Conservation (phyloP, 2,888 invertebrate genomes). For the Helleia helle region DNA sequence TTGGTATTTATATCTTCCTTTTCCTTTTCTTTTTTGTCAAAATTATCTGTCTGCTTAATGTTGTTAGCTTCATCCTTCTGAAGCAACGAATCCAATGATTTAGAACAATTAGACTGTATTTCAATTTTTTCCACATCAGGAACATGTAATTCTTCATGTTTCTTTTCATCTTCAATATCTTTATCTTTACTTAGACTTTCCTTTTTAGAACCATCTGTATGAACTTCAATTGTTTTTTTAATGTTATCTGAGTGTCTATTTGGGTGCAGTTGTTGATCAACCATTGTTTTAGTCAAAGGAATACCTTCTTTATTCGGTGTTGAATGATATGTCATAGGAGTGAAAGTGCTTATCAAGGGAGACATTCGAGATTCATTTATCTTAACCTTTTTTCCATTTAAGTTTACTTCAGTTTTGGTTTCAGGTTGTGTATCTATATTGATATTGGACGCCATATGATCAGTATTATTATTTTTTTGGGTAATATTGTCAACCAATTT, state of each 20-base stretch:
- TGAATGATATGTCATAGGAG: conserved; percentile 60
- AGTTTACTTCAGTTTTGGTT: conserved; percentile 41
- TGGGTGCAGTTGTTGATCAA: conserved; percentile 57
- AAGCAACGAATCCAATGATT: no score
- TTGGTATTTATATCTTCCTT: no score
- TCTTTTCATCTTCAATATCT: conserved; percentile 20
- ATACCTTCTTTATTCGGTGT: conserved; percentile 63
- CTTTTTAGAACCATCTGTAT: conserved; percentile 39
- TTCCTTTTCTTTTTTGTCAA: conserved; percentile 6
- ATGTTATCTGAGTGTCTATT: conserved; percentile 58
- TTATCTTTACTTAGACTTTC: conserved; percentile 28
- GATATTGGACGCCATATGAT: conserved; percentile 29
- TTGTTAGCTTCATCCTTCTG: no score
- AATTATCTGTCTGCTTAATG: no score
- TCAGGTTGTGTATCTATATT: conserved; percentile 33
- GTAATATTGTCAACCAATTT: conserved; percentile 35
- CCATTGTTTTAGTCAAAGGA: conserved; percentile 63
- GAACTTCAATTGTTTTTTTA: conserved; percentile 63
- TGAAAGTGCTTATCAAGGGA: conserved; percentile 52
- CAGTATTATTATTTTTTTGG: conserved; percentile 25
- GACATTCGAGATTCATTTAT: conserved; percentile 57
- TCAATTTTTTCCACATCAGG: conserved; percentile 7
- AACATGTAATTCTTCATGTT: background rate
- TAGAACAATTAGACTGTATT: no score
- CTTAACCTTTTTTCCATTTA: conserved; percentile 54